phyloP scores from a whole-genome alignment of 1,140 invertebrate species.

The Aphidius ervi region DNA sequence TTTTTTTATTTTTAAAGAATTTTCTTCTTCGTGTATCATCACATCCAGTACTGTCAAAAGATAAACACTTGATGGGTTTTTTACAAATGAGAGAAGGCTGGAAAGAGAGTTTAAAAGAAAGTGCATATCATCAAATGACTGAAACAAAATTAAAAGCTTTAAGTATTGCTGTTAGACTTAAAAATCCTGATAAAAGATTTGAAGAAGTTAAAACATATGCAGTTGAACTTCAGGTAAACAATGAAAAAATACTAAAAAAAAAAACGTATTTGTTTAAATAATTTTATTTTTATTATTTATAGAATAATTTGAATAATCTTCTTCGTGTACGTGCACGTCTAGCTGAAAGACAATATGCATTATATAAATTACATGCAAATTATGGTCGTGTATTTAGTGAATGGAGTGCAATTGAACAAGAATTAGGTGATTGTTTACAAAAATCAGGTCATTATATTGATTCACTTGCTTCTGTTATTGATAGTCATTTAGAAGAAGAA shows the following conservation, averaged over 20 bases:
- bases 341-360: constrained; percentile 71
- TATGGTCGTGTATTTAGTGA: constrained; percentile 81
- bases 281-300: constrained; percentile 26
- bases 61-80: constrained; percentile 73
- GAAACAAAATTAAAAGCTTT: constrained; percentile 75
- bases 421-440: constrained; percentile 77
- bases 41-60: constrained; percentile 69
- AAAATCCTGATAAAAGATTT: constrained; percentile 70
- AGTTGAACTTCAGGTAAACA: constrained; percentile 65
- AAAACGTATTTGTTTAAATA: constrained; percentile 5
- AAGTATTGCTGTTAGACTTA: constrained; percentile 69
- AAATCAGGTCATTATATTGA: constrained; percentile 69
- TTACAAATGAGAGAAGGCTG: constrained; percentile 72
- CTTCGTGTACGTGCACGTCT: constrained; percentile 61
- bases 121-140: constrained; percentile 66
- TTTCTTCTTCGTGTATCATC: constrained; percentile 72
- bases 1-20: constrained; percentile 53
- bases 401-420: constrained; percentile 80
- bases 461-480: constrained; percentile 73
- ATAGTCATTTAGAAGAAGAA: constrained; percentile 74
- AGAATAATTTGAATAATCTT: constrained; percentile 53
- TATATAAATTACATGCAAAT: constrained; percentile 79
- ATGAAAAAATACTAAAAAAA: constrained; percentile 26
- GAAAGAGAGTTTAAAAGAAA: constrained; percentile 71
- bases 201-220: constrained; percentile 74